phyloP scores from a whole-genome alignment of 1,140 invertebrate species.

The Thaumatotibia leucotreta region DNA sequence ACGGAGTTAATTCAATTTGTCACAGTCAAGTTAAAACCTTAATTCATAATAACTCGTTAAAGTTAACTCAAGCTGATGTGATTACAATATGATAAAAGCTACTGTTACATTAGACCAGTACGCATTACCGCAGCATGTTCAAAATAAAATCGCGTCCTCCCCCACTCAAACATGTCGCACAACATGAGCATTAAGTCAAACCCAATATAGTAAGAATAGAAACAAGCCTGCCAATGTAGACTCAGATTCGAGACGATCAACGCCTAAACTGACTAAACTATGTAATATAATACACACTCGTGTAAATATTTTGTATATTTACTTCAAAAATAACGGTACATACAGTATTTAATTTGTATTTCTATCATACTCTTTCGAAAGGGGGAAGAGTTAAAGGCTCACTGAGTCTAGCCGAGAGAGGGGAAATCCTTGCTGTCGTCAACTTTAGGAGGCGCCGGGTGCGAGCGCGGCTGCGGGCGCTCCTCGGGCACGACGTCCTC shows the following conservation, averaged over 20 bases:
- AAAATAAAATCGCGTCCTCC: conserved; percentile 51
- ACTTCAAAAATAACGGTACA: conserved; percentile 77
- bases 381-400: conserved; percentile 59
- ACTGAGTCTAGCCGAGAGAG: conserved; percentile 85
- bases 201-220: conserved; percentile 29
- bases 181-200: conserved; percentile 33
- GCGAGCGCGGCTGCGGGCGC: conserved; percentile 44
- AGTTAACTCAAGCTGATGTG: conserved; percentile 63
- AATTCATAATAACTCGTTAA: conserved; percentile 44
- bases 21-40: conserved; percentile 68
- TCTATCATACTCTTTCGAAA: conserved; percentile 63
- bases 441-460: conserved; percentile 89
- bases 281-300: conserved; percentile 74
- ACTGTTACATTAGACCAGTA: conserved; percentile 63
- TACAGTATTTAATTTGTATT: conserved; percentile 73
- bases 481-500: conserved; percentile 52
- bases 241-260: conserved; percentile 31
- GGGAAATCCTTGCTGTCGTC: conserved; percentile 97
- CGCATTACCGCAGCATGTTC: conserved; percentile 57
- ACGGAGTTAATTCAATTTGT: conserved; percentile 68
- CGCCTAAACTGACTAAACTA: conserved; percentile 53
- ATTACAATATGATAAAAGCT: conserved; percentile 71
- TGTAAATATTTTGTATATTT: conserved; percentile 78
- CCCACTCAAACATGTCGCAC: conserved; percentile 38
- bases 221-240: conserved; percentile 29